Percentiles rank a stretch among this genome's conserved stretches.
Conservation (phyloP, 2,113 vertebrate species). For the Dinomys branickii region DNA sequence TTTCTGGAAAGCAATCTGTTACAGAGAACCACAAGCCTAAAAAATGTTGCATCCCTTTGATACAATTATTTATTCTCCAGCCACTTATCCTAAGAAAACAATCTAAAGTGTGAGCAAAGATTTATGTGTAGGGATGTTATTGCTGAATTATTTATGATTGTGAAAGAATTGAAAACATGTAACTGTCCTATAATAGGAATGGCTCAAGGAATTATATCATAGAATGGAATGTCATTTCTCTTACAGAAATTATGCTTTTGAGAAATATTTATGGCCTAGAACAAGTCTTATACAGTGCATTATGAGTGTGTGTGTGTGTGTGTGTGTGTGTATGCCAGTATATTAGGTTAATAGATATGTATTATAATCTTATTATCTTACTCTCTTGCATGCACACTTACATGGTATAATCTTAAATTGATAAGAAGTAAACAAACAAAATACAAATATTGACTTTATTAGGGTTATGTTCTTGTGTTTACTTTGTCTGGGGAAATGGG, state of each 20-base stretch:
- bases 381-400: neutral
- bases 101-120: slow-evolving; percentile 54
- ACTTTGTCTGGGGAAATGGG: neutral
- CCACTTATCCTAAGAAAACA: slow-evolving; percentile 65
- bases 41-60: slow-evolving; percentile 11
- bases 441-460: neutral
- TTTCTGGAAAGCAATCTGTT: slow-evolving; percentile 16
- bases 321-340: too few species aligned
- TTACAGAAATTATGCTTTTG: slow-evolving; percentile 27
- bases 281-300: neutral
- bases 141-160: slow-evolving; percentile 67
- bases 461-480: neutral
- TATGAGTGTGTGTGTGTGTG: too few species aligned
- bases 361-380: neutral
- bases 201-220: slow-evolving; percentile 29
- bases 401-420: neutral
- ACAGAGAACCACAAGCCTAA: neutral
- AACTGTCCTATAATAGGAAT: slow-evolving; percentile 49
- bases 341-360: neutral
- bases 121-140: slow-evolving; percentile 47
- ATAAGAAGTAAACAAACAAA: neutral
- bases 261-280: slow-evolving; percentile 15
- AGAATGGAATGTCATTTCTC: neutral
- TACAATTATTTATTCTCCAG: slow-evolving; percentile 57
- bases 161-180: slow-evolving; percentile 33